A percentile compares a stretch with the other conserved stretches of the same genome.
phyloP scores from a whole-genome alignment of 1,140 invertebrate species.

The Phortica variegata region DNA sequence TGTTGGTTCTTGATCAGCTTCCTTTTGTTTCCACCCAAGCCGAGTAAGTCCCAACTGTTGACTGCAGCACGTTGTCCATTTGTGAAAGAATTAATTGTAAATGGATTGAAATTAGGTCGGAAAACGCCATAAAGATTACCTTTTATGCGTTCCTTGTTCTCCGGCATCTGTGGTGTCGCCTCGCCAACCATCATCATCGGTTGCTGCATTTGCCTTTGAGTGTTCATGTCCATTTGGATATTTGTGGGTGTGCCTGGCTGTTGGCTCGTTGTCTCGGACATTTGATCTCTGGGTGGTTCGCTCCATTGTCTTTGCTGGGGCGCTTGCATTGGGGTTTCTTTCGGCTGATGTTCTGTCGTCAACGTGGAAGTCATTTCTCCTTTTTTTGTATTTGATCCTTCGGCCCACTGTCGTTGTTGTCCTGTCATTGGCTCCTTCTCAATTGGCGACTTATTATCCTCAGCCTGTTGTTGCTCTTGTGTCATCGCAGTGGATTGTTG shows the following conservation, averaged over 20 bases:
- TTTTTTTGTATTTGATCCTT: background rate
- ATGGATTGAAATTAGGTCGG: conserved; percentile 19
- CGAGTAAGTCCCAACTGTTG: conserved; percentile 22
- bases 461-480: background rate
- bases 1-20: conserved; percentile 27
- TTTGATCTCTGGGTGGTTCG: background rate
- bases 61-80: conserved; percentile 1
- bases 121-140: conserved; percentile 51
- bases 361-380: too few species aligned
- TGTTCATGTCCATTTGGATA: background rate
- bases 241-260: background rate
- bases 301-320: conserved; percentile 3
- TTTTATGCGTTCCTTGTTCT: conserved; percentile 37
- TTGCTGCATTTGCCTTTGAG: background rate
- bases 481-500: background rate
- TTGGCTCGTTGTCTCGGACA: too few species aligned
- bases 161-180: conserved; percentile 36
- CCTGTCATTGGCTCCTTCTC: background rate
- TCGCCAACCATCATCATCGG: conserved; percentile 22
- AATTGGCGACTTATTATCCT: too few species aligned
- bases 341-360: too few species aligned
- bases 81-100: conserved; percentile 9
- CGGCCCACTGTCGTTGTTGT: conserved; percentile 3
- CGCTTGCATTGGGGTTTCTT: background rate
- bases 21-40: conserved; percentile 27